These are phyloP conservation scores for Brachionus plicatilis DNA, from an alignment of 1,140 invertebrate genomes.

Conservation along the genomic window DNA sequence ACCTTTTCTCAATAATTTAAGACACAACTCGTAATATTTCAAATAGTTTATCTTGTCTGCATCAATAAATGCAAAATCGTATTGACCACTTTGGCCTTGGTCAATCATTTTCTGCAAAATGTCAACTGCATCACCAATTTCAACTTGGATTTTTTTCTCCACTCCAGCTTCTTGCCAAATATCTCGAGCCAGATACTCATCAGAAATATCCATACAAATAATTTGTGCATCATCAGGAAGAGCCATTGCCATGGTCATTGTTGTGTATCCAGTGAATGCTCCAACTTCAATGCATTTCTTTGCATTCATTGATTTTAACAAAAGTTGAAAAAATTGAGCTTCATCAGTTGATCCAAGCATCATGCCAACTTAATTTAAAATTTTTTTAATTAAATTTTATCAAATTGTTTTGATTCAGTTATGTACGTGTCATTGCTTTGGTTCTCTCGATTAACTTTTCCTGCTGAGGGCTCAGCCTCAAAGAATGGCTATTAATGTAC, in stretches of 20 bases:
- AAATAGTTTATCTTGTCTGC: constrained; percentile 56
- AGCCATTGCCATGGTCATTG: constrained; percentile 21
- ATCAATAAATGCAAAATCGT: constrained; percentile 59
- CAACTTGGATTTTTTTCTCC: constrained; percentile 50
- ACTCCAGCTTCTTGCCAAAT: constrained; percentile 46
- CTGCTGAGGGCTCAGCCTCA: not conserved
- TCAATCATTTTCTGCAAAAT: constrained; percentile 48
- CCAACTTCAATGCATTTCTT: constrained; percentile 53
- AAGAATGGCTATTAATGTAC: constrained; percentile 19
- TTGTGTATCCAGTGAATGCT: constrained; percentile 39
- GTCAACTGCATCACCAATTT: constrained; percentile 49
- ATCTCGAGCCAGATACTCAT: constrained; percentile 13
- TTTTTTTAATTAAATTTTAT: not conserved
- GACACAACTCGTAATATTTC: constrained; percentile 53
- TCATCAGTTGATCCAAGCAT: constrained; percentile 54
- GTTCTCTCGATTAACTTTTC: not conserved
- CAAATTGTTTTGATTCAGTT: not conserved
- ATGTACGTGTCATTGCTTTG: not conserved
- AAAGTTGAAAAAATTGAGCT: constrained; percentile 47
- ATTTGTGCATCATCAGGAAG: constrained; percentile 30
- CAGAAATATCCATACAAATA: not conserved
- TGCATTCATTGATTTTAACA: constrained; percentile 47
- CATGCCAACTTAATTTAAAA: not conserved
- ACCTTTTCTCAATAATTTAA: constrained; percentile 50
- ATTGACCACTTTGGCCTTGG: constrained; percentile 52